Evolutionary conservation across 2,888 invertebrate species (phyloP).

Genomic region (Adelphocoris suturalis): DNA sequence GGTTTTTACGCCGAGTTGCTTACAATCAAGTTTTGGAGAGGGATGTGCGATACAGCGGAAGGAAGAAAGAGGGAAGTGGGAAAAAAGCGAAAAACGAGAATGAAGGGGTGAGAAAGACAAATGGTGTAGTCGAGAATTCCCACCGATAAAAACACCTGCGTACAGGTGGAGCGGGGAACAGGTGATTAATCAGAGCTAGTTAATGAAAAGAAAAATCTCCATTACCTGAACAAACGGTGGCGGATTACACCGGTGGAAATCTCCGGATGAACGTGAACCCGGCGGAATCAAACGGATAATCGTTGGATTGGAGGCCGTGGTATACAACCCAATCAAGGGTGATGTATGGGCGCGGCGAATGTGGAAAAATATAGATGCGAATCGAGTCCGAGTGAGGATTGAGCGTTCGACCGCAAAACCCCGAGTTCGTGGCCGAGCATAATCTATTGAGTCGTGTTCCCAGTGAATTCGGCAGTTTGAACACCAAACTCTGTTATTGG

Average conservation of each 20-base stretch:
- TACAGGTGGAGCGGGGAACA: not conserved
- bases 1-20: conserved; percentile 33
- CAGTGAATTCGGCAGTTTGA: no score
- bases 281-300: conserved; percentile 28
- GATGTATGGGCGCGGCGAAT: not conserved
- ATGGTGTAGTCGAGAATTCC: not conserved
- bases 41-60: conserved; percentile 24
- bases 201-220: conserved; percentile 39
- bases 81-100: not conserved
- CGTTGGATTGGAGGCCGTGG: not conserved
- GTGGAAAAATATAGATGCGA: no score
- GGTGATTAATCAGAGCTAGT: conserved; percentile 36
- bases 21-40: conserved; percentile 39
- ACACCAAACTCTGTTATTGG: no score
- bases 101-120: conserved; percentile 18
- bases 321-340: conserved; percentile 21
- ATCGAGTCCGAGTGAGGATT: no score
- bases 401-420: no score
- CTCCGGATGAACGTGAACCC: conserved; percentile 4
- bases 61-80: not conserved
- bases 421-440: no score
- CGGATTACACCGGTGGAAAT: conserved; percentile 2
- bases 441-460: no score
- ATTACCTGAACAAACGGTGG: conserved; percentile 30
- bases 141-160: conserved; percentile 21